Evolutionary conservation across 2,888 invertebrate species (phyloP).

Genomic region (Galerucella nymphaeae): DNA sequence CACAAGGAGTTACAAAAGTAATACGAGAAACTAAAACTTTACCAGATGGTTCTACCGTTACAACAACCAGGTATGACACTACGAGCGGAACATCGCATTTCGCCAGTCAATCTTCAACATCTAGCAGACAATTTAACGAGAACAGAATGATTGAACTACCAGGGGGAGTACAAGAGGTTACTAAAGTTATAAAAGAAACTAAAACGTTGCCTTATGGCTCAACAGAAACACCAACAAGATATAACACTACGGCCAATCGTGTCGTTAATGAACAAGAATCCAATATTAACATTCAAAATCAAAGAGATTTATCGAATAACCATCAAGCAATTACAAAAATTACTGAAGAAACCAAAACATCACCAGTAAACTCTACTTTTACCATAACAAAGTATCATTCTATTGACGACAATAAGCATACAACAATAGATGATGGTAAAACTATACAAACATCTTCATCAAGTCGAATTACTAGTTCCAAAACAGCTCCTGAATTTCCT

Average conservation of each 20-base stretch:
- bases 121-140: conserved; percentile 50
- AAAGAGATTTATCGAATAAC: conserved; percentile 4
- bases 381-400: neutral
- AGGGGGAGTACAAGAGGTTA: conserved; percentile 68
- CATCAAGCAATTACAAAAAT: neutral
- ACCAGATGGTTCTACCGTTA: conserved; percentile 76
- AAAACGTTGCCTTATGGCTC: conserved; percentile 75
- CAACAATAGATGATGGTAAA: conserved; percentile 11
- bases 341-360: neutral
- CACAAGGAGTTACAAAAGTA: conserved; percentile 69
- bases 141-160: conserved; percentile 49
- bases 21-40: conserved; percentile 75
- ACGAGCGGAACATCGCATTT: conserved; percentile 53
- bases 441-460: conserved; percentile 7
- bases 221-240: conserved; percentile 75
- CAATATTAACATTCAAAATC: neutral
- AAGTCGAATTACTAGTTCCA: neutral
- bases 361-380: neutral
- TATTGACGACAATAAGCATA: neutral
- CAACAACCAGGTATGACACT: conserved; percentile 76
- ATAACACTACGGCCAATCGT: conserved; percentile 65
- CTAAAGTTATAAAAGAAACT: conserved; percentile 72
- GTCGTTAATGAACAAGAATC: conserved; percentile 2
- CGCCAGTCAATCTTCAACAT: conserved; percentile 48
- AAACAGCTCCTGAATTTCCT: neutral